Evolutionary conservation across 1,140 invertebrate species (phyloP), one percentile per base, ranked within the genome.

Genomic region (Ceratitis capitata): DNA sequence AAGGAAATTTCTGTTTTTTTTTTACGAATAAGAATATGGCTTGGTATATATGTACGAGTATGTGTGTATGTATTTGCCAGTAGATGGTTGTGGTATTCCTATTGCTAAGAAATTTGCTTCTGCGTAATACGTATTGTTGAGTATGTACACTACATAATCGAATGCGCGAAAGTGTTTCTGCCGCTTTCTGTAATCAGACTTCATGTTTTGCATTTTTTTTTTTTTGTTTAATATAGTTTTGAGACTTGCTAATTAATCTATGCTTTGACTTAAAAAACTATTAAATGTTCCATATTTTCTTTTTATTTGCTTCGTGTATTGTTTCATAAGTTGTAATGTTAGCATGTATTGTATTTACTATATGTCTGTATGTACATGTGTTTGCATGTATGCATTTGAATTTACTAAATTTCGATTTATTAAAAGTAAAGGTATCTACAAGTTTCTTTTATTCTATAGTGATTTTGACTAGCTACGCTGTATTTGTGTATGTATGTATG

Each of bases 391-490:
- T 61, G 26, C 6, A 4, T 61, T 7, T 26, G 39, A 69, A 69
- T 78, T 14, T 78, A 23, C 23, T 78, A 45, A 78, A 78, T 39
- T 45, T 23, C 61, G 9, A 39, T 69, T 16, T 35, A 69, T 69
- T 29, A 32, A 29, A 19, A n/a, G n/a, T n/a, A n/a, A n/a, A n/a
- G n/a, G n/a, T 69, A 35, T 32, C 61, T 69, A 35, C 29, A 35
- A 35, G 29, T 69, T 69, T 3, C 10, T 12, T 69, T 69, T 69
- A 69, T 69, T 29, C 14, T 69, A 39, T 69, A 19, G 39, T 78
- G 39, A 78, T 78, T 78, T 78, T 78, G n/a, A 39, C 69, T 78
- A 78, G n/a, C 69, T 78, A 78, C 69, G 39, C 39, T 78, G n/a
- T 74, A 9, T 14, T 2, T 42, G 19, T n/a, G 19, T 74, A 78